Evolutionary conservation across 37 sponge, comb jelly and placozoan species (phyloP), one percentile per base, ranked within the genome.

Genomic region (Spongia lamella): DNA sequence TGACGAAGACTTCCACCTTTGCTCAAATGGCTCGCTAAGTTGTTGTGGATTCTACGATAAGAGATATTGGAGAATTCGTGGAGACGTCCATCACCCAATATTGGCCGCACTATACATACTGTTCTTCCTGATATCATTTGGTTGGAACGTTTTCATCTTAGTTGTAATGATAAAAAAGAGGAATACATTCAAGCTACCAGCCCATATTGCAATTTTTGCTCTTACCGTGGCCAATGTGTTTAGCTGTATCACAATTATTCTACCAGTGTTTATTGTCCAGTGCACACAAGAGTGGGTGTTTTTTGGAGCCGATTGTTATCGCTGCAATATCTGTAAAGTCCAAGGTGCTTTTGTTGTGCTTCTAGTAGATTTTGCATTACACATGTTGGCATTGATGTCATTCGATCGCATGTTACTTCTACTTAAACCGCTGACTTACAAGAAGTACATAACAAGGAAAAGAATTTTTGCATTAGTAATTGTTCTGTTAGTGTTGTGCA

Each of bases 141-240:
- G 51, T 31, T 90, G 91, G 91, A 90, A 90, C 33, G 53, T 85
- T 3, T 85, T 90, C 75, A 85, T 90, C 51, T 51, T 90, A 38
- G 32, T 84, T 43, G 29, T 79, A 30, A 16, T 70, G 27, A 7
- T 74, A 52, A 82, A 86, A 31, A 20, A 78, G 27, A 43, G 53
- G 7, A 43, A 5, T 13, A 38, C 82, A 13, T 76, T 90, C 56
- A 85, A 82, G 55, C 83, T 85, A 14, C 83, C 91, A 0, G 91
- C 75, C 32, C 84, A 90, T 63, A 65, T 90, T 0, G 72, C 86
- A 7, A 75, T 90, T 5, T 61, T 82, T 17, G 85, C 72, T 40
- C 75, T 85, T 2, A 69, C 86, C 0, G 26, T 90, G 7, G 43
- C 40, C 7, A 83, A 90, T 51, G 39, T 90, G 4, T 3, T 86